These are phyloP conservation scores for Podotricha telesiphe DNA, from an alignment of 2,888 invertebrate species.

Conservation along the genomic window DNA sequence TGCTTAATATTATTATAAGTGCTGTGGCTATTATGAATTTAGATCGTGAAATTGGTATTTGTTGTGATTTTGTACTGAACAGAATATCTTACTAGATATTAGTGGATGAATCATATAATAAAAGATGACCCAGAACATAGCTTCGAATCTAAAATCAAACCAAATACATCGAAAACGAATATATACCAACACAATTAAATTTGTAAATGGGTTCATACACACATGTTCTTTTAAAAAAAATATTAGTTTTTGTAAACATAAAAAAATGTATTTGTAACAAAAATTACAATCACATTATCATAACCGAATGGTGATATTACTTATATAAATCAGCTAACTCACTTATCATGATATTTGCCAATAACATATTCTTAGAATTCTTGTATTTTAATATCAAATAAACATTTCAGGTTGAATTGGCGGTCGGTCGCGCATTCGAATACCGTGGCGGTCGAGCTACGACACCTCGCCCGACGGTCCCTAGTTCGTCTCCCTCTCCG, in stretches of 20 bases:
- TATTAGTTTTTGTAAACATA: background rate
- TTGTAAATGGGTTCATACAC: too few species aligned
- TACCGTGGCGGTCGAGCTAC: slow-evolving; percentile 62
- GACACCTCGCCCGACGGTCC: slow-evolving; percentile 48
- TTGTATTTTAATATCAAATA: background rate
- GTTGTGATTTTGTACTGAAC: too few species aligned
- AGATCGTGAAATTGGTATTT: background rate
- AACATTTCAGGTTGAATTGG: slow-evolving; percentile 65
- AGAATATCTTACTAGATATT: too few species aligned
- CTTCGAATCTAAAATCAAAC: too few species aligned
- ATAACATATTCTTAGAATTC: background rate
- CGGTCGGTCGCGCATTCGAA: slow-evolving; percentile 72
- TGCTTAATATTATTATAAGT: background rate
- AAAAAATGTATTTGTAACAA: background rate
- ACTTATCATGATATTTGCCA: background rate
- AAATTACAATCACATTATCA: slow-evolving; percentile 3
- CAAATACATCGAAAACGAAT: too few species aligned
- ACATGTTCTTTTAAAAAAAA: background rate
- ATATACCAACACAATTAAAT: too few species aligned
- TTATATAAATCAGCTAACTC: background rate
- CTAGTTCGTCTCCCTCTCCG: slow-evolving; percentile 47
- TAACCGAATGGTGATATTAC: background rate
- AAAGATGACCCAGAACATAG: too few species aligned
- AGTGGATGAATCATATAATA: too few species aligned
- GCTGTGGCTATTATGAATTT: background rate